phyloP scores from a whole-genome alignment of 2,888 invertebrate species.

The Polietes domitor region DNA sequence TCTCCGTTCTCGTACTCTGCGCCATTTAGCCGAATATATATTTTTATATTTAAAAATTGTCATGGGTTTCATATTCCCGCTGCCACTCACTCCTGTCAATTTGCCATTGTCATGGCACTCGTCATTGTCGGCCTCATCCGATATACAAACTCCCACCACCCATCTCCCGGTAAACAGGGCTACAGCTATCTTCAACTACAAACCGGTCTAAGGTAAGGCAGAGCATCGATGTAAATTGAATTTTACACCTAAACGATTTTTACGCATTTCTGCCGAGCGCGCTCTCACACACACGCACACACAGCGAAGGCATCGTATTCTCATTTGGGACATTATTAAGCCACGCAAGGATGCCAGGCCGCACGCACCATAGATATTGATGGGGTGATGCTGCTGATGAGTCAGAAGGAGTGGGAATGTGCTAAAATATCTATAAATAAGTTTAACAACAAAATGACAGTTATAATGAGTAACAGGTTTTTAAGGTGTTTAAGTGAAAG shows the following conservation, averaged over 20 bases:
- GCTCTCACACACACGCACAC: not conserved
- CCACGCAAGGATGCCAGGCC: constrained; percentile 12
- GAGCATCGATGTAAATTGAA: constrained; percentile 51
- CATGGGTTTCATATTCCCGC: constrained; percentile 41
- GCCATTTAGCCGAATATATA: constrained; percentile 6
- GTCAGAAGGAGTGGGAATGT: not conserved
- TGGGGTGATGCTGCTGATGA: not conserved
- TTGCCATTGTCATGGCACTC: constrained; percentile 53
- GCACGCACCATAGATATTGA: not conserved
- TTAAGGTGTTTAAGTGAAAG: not conserved
- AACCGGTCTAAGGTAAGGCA: not conserved
- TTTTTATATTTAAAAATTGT: constrained; percentile 35
- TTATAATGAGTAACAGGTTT: constrained; percentile 35
- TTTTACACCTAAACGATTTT: constrained; percentile 58
- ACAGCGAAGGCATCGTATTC: not conserved
- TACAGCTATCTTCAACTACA: not conserved
- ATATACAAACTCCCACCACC: not conserved
- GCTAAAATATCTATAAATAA: constrained; percentile 45
- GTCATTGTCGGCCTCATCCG: not conserved
- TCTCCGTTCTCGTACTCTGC: not conserved
- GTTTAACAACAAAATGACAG: constrained; percentile 18
- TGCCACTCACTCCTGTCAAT: constrained; percentile 13
- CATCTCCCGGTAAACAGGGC: not conserved
- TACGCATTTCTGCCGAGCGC: constrained; percentile 40
- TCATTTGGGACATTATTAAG: constrained; percentile 31